These are phyloP conservation scores for Spinus pinus DNA, from an alignment of 2,797 vertebrate genomes.

Conservation along the genomic window DNA sequence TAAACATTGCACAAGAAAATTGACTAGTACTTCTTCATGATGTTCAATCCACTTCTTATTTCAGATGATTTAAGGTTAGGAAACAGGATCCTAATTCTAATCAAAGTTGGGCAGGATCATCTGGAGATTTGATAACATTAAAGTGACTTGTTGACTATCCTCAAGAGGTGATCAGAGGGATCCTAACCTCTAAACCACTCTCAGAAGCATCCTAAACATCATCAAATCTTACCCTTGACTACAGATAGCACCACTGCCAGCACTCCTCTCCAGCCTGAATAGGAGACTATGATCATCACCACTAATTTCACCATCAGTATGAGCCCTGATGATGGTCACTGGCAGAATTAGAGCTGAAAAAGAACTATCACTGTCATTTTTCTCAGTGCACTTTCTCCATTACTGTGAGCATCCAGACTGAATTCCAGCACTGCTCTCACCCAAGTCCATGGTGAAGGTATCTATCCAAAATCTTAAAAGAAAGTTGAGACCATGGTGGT, in stretches of 20 bases:
- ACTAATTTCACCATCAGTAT: background rate
- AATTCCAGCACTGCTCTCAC: background rate
- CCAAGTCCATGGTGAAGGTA: background rate
- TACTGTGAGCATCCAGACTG: background rate
- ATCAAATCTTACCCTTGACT: background rate
- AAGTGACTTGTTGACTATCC: background rate
- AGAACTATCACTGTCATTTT: background rate
- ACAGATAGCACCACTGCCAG: background rate
- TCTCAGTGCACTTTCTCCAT: rapidly evolving
- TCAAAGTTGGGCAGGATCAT: background rate
- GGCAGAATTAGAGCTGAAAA: background rate
- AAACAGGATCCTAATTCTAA: background rate
- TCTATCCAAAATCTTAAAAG: background rate
- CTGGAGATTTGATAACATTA: background rate
- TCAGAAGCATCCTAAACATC: background rate
- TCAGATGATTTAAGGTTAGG: background rate
- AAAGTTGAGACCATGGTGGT: background rate
- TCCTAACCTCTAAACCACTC: background rate
- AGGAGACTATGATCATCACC: background rate
- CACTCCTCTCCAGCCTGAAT: background rate
- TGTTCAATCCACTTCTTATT: background rate
- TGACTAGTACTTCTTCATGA: background rate
- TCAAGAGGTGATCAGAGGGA: background rate
- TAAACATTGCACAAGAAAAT: background rate
- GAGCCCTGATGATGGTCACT: background rate